A percentile compares a stretch with the other conserved stretches of the same genome.
Conservation (phyloP, 37 sponge, comb jelly and placozoan species). For the Halisarca cf. caerulea region DNA sequence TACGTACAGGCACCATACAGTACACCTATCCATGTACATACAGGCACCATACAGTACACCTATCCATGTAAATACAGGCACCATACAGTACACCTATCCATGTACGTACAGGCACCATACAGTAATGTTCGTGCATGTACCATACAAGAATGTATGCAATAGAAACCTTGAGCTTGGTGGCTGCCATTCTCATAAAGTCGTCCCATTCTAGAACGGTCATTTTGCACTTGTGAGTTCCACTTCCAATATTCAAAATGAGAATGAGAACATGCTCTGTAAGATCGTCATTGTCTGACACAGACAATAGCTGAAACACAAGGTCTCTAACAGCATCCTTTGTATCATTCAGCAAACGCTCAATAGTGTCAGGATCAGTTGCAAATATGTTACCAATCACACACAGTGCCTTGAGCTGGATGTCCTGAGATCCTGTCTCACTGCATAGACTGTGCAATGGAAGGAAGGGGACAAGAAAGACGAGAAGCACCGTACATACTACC, state of each 20-base stretch:
- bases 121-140: too few species aligned
- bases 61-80: background rate
- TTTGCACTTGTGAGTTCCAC: conserved; percentile 4
- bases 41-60: background rate
- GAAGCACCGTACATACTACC: too few species aligned
- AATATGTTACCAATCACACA: too few species aligned
- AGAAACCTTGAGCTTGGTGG: too few species aligned
- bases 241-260: conserved; percentile 25
- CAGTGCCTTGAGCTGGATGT: too few species aligned
- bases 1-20: background rate
- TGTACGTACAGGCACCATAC: background rate
- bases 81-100: background rate
- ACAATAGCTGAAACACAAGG: background rate
- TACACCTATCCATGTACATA: conserved; percentile 13
- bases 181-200: conserved; percentile 15
- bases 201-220: conserved; percentile 25
- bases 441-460: too few species aligned
- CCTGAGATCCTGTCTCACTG: too few species aligned
- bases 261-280: conserved; percentile 6
- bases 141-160: too few species aligned
- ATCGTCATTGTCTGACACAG: background rate
- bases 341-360: too few species aligned
- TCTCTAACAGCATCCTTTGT: too few species aligned
- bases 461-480: too few species aligned
- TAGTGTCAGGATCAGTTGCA: too few species aligned